A percentile compares a stretch with the other conserved stretches of the same genome.
Conservation (phyloP, 1,140 invertebrate genomes). For the Apis dorsata region DNA sequence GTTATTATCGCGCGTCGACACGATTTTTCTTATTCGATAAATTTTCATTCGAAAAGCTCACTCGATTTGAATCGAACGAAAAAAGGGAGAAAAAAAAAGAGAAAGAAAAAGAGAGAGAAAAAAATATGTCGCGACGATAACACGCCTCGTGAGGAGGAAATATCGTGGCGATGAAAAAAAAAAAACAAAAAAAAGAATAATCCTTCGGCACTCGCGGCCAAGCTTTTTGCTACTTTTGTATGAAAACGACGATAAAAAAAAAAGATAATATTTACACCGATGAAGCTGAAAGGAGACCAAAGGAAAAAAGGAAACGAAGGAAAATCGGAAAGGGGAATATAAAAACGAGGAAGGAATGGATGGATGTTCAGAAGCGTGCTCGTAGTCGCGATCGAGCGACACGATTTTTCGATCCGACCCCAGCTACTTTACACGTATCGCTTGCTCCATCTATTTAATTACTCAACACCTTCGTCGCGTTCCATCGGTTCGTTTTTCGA, state of each 20-base stretch:
- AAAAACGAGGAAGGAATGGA: neutral
- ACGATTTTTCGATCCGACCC: neutral
- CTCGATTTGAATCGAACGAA: neutral
- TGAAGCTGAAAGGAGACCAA: neutral
- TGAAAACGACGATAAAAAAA: slow-evolving; percentile 31
- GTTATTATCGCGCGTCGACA: neutral
- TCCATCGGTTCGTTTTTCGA: neutral
- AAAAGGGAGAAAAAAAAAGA: neutral
- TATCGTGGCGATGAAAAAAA: slow-evolving; percentile 10
- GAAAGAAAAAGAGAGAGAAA: too few species aligned
- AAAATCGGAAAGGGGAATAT: neutral
- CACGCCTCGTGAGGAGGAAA: neutral
- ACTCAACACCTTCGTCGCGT: neutral
- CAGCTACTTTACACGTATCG: neutral
- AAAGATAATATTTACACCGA: neutral
- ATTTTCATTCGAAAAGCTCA: slow-evolving; percentile 21
- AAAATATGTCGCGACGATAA: neutral
- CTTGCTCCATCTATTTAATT: slow-evolving; percentile 8
- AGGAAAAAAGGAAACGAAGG: neutral
- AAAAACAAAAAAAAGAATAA: slow-evolving; percentile 30
- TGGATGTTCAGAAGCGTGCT: neutral
- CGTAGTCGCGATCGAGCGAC: neutral
- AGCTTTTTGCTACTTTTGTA: slow-evolving; percentile 54
- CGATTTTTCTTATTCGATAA: neutral
- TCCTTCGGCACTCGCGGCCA: slow-evolving; percentile 30